Evolutionary conservation across 2,888 invertebrate genomes (phyloP).

Genomic region (Adelognathus sp.): DNA sequence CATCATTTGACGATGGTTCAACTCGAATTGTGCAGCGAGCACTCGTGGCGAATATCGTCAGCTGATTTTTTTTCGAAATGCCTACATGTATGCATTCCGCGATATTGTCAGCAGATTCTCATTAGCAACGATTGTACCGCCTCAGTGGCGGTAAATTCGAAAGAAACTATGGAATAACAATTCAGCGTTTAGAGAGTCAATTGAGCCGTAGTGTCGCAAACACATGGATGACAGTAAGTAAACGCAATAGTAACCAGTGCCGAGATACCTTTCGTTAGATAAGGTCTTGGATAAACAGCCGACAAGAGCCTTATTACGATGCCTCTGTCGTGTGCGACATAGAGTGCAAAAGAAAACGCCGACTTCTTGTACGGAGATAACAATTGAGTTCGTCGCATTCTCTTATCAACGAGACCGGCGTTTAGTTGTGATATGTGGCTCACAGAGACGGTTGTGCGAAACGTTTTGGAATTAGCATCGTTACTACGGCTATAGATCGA

Average conservation of each 20-base stretch:
- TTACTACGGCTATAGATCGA: neutral
- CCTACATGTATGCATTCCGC: neutral
- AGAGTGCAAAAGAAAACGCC: neutral
- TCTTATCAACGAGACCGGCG: slow-evolving; percentile 4
- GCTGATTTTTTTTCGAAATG: neutral
- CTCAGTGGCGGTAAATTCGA: neutral
- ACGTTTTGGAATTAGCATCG: slow-evolving; percentile 10
- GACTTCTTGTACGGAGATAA: slow-evolving; percentile 8
- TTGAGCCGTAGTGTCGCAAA: neutral
- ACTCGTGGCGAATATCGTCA: slow-evolving; percentile 1
- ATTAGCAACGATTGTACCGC: neutral
- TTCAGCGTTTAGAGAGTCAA: neutral
- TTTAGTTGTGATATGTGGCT: neutral
- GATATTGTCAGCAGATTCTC: neutral
- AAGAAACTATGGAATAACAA: neutral
- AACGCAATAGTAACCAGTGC: neutral
- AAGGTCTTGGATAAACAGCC: neutral
- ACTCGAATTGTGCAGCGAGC: neutral
- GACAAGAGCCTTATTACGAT: neutral
- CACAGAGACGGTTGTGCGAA: neutral
- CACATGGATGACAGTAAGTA: neutral
- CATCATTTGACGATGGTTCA: slow-evolving; percentile 1
- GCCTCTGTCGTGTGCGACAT: neutral
- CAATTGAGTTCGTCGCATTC: neutral
- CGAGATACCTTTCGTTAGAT: neutral